Percentiles rank a stretch among this genome's conserved stretches.
Conservation (phyloP, 2,888 invertebrate species). For the Eupithecia abbreviata region DNA sequence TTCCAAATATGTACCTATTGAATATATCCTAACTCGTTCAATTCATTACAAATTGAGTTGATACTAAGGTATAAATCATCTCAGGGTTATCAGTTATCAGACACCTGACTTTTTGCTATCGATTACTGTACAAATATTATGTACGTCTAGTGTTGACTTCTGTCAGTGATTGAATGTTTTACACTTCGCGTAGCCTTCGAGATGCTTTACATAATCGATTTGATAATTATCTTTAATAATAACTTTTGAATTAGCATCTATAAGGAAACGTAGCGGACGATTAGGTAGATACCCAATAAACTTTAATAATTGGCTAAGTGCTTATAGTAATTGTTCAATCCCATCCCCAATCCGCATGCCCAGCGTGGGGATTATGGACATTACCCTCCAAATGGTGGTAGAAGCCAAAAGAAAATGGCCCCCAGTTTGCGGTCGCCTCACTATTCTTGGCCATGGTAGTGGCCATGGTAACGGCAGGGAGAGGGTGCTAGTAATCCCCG, state of each 20-base stretch:
- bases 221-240: background rate
- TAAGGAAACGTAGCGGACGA: background rate
- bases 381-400: too few relatives aligned
- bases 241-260: background rate
- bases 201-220: constrained; percentile 7
- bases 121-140: background rate
- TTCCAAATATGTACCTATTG: background rate
- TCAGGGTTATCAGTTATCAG: constrained; percentile 26
- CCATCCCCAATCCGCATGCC: too few relatives aligned
- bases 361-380: too few relatives aligned
- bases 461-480: too few relatives aligned
- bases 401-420: too few relatives aligned
- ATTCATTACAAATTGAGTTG: background rate
- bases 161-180: constrained; percentile 10
- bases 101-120: background rate
- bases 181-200: constrained; percentile 19
- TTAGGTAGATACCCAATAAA: background rate
- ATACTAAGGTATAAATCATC: constrained; percentile 7
- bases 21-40: background rate
- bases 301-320: background rate
- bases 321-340: background rate
- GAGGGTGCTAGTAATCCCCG: too few relatives aligned
- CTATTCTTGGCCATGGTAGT: too few relatives aligned
- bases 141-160: background rate
- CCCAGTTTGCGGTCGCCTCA: too few relatives aligned